Evolutionary conservation across 2,888 invertebrate genomes (phyloP).

Genomic region (Hemithea aestivaria): DNA sequence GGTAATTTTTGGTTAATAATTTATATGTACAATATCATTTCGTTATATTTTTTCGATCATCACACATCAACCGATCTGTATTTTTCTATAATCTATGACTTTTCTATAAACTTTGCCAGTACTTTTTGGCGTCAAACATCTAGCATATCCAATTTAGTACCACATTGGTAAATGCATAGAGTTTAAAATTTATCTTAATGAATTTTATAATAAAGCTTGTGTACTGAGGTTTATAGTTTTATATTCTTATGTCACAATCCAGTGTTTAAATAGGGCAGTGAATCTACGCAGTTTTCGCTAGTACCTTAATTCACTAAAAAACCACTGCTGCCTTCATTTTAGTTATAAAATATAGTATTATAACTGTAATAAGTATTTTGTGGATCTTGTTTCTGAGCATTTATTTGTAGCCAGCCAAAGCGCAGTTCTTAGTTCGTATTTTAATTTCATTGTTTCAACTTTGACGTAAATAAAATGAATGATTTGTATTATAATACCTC

Average conservation of each 20-base stretch:
- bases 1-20: too few species aligned
- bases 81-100: too few species aligned
- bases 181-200: too few species aligned
- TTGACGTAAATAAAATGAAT: too few species aligned
- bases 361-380: conserved; percentile 24
- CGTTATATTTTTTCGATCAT: too few species aligned
- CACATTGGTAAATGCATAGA: too few species aligned
- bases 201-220: not conserved
- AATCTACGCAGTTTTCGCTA: conserved; percentile 22
- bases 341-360: conserved; percentile 37
- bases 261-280: conserved; percentile 19
- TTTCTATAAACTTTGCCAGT: too few species aligned
- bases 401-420: conserved; percentile 9
- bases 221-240: conserved; percentile 22
- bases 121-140: too few species aligned
- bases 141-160: too few species aligned
- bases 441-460: not conserved
- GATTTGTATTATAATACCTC: too few species aligned
- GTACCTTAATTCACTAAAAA: conserved; percentile 17
- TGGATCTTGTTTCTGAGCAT: conserved; percentile 15
- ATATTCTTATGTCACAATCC: conserved; percentile 25
- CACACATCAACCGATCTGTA: too few species aligned
- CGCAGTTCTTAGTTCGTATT: conserved; percentile 7
- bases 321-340: conserved; percentile 32
- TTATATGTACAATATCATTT: too few species aligned